phyloP scores from a whole-genome alignment of 2,797 vertebrate genomes.

The Sparidentex hasta region DNA sequence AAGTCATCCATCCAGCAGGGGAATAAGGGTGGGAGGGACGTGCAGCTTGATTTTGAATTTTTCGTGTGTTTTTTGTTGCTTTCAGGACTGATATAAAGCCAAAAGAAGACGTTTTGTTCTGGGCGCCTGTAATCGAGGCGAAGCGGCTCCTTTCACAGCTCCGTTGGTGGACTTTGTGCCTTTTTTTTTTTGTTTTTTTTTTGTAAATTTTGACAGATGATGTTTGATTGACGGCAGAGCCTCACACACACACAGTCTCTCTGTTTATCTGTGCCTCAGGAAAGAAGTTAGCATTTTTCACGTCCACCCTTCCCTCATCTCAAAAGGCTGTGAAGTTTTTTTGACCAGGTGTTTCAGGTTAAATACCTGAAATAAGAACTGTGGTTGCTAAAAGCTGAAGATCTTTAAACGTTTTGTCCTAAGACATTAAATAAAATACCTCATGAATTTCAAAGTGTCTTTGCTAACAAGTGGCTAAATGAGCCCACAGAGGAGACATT shows the following conservation, averaged over 20 bases:
- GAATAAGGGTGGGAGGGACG: constrained; percentile 35
- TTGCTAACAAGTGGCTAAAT: too few relatives aligned
- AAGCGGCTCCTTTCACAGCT: constrained; percentile 49
- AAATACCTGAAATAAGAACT: too few relatives aligned
- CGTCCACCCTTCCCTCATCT: too few relatives aligned
- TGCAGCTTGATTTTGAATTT: constrained; percentile 44
- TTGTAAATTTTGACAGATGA: constrained; percentile 44
- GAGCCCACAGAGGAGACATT: too few relatives aligned
- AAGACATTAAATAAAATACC: too few relatives aligned
- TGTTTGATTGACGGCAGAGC: constrained; percentile 53
- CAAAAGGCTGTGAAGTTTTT: too few relatives aligned
- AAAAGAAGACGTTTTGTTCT: constrained; percentile 44
- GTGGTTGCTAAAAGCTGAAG: too few relatives aligned
- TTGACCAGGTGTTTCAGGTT: too few relatives aligned
- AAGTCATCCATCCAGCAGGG: constrained; percentile 55
- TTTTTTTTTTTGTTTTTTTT: constrained; percentile 6
- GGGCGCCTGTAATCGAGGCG: constrained; percentile 21
- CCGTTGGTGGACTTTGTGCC: constrained; percentile 23
- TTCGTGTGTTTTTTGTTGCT: constrained; percentile 33
- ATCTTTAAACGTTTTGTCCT: too few relatives aligned
- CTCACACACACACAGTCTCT: not conserved
- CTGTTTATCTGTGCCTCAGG: not conserved
- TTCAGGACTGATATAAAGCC: constrained; percentile 42
- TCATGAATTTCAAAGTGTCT: too few relatives aligned
- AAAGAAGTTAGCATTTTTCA: too few relatives aligned